phyloP scores from a whole-genome alignment of 1,140 invertebrate genomes.

The Coelopa frigida region DNA sequence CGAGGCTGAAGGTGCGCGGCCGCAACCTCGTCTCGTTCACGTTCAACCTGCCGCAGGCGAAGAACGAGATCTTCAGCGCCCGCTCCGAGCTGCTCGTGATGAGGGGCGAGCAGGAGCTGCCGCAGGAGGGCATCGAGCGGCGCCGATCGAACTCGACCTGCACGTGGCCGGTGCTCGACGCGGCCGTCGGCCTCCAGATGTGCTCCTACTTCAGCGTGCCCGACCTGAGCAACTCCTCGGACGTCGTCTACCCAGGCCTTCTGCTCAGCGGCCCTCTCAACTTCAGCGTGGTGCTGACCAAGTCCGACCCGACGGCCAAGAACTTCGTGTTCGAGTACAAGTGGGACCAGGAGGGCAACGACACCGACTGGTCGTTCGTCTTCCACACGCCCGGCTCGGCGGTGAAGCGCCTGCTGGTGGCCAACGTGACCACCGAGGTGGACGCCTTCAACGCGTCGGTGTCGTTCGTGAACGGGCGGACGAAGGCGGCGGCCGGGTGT shows the following conservation, averaged over 20 bases:
- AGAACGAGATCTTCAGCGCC: slow-evolving; percentile 63
- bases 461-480: slow-evolving; percentile 51
- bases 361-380: slow-evolving; percentile 52
- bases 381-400: slow-evolving; percentile 54
- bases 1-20: slow-evolving; percentile 63
- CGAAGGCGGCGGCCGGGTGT: slow-evolving; percentile 51
- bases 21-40: slow-evolving; percentile 59
- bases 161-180: slow-evolving; percentile 66
- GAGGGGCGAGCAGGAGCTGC: slow-evolving; percentile 49
- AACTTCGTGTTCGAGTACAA: slow-evolving; percentile 69
- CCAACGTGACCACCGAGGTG: slow-evolving; percentile 50
- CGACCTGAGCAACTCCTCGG: slow-evolving; percentile 45
- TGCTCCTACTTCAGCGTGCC: slow-evolving; percentile 62
- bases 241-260: slow-evolving; percentile 59
- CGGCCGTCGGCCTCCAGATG: slow-evolving; percentile 71
- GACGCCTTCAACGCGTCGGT: slow-evolving; percentile 54
- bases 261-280: slow-evolving; percentile 72
- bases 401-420: slow-evolving; percentile 52
- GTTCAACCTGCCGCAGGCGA: slow-evolving; percentile 74
- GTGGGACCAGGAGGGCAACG: slow-evolving; percentile 48
- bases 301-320: slow-evolving; percentile 70
- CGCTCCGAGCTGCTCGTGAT: slow-evolving; percentile 61
- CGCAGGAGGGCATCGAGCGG: slow-evolving; percentile 51
- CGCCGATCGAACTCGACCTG: slow-evolving; percentile 55
- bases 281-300: slow-evolving; percentile 68